Evolutionary conservation across 2,888 invertebrate species (phyloP).

Genomic region (Philonicus albiceps): DNA sequence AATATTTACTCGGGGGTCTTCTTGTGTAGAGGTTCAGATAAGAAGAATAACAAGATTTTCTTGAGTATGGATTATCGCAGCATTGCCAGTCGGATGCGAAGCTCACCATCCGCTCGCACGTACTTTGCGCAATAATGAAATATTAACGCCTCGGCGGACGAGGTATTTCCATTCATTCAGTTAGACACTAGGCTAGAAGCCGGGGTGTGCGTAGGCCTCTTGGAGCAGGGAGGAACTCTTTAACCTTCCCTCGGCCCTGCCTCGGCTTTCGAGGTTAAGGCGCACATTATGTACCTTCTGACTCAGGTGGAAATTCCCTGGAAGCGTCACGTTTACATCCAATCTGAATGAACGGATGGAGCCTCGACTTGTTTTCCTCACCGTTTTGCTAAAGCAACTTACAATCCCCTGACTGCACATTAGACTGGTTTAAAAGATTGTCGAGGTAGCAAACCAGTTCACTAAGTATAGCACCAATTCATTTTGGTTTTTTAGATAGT

Average conservation of each 20-base stretch:
- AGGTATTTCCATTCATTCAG: background rate
- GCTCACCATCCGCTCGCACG: background rate
- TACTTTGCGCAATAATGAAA: constrained; percentile 29
- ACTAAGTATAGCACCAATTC: background rate
- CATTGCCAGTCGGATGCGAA: background rate
- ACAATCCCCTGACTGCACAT: background rate
- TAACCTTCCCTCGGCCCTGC: background rate
- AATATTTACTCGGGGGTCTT: constrained; percentile 13
- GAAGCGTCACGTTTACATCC: background rate
- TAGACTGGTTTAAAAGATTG: background rate
- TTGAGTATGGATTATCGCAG: background rate
- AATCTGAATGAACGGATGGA: background rate
- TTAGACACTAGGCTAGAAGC: background rate
- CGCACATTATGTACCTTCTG: background rate
- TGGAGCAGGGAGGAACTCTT: background rate
- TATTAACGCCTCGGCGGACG: background rate
- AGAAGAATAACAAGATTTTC: constrained; percentile 28
- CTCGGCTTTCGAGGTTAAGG: background rate
- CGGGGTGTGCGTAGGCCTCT: background rate
- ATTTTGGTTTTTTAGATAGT: background rate
- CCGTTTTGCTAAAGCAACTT: background rate
- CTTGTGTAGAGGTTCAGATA: constrained; percentile 8
- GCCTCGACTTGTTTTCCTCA: background rate
- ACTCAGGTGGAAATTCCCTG: background rate
- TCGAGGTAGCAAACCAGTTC: background rate